Evolutionary conservation across 1,140 invertebrate genomes (phyloP), one percentile per base, ranked within the genome.

Genomic region (Drosophila sproati): DNA sequence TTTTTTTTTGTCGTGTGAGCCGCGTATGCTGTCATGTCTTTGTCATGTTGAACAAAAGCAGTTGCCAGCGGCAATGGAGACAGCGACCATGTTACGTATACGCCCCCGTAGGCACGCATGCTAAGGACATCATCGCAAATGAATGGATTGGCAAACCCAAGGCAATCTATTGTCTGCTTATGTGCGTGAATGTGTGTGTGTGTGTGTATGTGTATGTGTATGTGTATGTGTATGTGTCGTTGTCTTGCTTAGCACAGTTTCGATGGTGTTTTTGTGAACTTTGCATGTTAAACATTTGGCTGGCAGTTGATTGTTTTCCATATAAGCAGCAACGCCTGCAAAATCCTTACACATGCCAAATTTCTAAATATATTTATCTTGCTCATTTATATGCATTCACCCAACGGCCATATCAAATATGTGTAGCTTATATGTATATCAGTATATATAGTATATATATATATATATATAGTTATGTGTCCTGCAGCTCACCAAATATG

Each of bases 31-130:
- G 83, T 87, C 83, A 83, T 87, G 83, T 87, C 83, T 88, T 88
- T 87, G 83, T 87, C 83, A 87, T 88, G 83, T 87, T 83, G 83
- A 88, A 87, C 83, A 87, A 87, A 87, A 88, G 83, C 80, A 48
- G 32, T 51, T 41, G 55, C 64, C 52, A 67, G 63, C 48, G 29
- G 76, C 68, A 66, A 67, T 75, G 61, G 71, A 55, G 57, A 62
- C 82, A 74, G 61, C 59, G 45, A 62, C 8, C 62, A 74, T 60
- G 73, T 82, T 88, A 70, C 85, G 80, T 88, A 87, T 88, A 88
- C 83, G 80, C 83, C 79, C 79, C 67, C 47, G 59, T 77, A 73
- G 62, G 62, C 78, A 70, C 41, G 75, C 66, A 82, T 73, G 77
- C 77, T 82, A 88, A 69, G 80, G 73, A 77, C 83, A 82, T 64